A percentile compares a stretch with the other conserved stretches of the same genome.
phyloP scores from a whole-genome alignment of 1,140 invertebrate species.

The Stegodyphus mimosarum region DNA sequence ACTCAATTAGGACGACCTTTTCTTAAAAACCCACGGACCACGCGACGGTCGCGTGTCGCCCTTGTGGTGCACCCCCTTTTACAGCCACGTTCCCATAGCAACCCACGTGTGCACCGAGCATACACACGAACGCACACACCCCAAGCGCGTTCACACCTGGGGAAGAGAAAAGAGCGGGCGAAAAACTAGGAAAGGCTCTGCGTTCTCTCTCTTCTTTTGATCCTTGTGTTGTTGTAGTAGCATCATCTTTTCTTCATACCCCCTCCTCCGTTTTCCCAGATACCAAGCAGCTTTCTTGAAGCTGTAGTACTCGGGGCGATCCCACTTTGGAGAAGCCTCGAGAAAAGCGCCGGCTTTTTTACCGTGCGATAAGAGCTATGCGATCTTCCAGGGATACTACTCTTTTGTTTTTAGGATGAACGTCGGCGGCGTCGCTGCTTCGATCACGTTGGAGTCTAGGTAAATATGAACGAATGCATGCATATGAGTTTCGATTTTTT shows the following conservation, averaged over 20 bases:
- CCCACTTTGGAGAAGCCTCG: too few species aligned
- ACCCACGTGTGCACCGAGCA: neutral
- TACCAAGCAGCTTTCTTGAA: neutral
- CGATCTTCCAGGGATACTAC: too few species aligned
- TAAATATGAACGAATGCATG: too few species aligned
- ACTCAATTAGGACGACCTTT: slow-evolving; percentile 53
- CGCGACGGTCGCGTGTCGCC: slow-evolving; percentile 48
- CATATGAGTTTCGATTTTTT: too few species aligned
- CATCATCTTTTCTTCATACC: neutral
- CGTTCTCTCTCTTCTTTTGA: neutral
- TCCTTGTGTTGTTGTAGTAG: neutral
- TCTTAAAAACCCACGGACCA: slow-evolving; percentile 6
- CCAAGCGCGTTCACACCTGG: slow-evolving; percentile 9
- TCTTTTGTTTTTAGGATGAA: too few species aligned
- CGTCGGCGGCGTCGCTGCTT: too few species aligned
- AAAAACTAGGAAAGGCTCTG: neutral
- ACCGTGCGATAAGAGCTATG: too few species aligned
- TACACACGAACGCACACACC: neutral
- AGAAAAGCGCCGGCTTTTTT: too few species aligned
- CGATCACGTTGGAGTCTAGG: too few species aligned
- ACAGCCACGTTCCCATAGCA: neutral
- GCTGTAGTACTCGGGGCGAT: too few species aligned
- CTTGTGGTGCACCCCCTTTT: neutral
- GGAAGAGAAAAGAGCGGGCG: neutral
- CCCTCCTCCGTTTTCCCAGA: neutral